Evolutionary conservation across 2,888 invertebrate genomes (phyloP).

Genomic region (Tolmerus cingulatus): DNA sequence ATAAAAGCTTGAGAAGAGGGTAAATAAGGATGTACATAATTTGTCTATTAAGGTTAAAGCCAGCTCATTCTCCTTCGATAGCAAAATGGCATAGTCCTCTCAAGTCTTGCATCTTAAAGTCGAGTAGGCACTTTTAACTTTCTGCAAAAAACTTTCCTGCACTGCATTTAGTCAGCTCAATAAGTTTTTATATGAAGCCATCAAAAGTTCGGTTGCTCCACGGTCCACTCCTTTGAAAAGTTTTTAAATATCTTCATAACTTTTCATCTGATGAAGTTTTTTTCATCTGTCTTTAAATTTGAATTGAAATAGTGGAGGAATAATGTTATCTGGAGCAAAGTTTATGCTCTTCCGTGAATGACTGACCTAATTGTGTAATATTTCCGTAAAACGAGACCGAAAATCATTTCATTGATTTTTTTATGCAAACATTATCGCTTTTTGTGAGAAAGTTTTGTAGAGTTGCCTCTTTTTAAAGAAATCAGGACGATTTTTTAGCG

Average conservation of each 20-base stretch:
- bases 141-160: background rate
- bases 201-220: background rate
- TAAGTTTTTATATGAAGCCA: background rate
- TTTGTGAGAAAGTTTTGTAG: background rate
- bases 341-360: background rate
- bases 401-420: background rate
- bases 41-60: background rate
- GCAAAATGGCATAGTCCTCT: background rate
- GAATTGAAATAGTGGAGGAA: background rate
- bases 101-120: background rate
- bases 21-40: background rate
- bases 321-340: background rate
- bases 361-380: background rate
- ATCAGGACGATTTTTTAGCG: background rate
- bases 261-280: background rate
- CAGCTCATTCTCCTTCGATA: background rate
- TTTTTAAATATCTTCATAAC: background rate
- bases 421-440: background rate
- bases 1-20: background rate
- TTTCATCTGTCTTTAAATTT: background rate
- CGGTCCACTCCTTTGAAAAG: background rate
- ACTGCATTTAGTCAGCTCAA: background rate
- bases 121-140: background rate
- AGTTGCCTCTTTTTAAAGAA: background rate
- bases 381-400: background rate